Conservation (phyloP, 2,888 invertebrate species). For the Rhorus exstirpatorius region DNA sequence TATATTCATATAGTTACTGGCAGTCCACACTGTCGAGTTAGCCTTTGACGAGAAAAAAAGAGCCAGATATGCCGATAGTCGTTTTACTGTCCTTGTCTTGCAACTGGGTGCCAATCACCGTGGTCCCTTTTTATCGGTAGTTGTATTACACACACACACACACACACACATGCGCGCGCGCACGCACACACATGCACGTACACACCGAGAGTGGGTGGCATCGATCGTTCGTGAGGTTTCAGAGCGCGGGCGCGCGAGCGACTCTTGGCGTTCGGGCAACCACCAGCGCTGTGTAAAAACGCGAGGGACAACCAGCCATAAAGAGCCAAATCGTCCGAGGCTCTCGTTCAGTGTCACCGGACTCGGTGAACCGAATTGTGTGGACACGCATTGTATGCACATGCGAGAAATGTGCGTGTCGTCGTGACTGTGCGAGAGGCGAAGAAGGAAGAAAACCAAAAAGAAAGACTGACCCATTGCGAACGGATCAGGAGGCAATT, state of each 20-base stretch:
- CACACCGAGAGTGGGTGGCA: slow-evolving; percentile 21
- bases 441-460: not conserved
- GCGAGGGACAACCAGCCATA: not conserved
- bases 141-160: too few species aligned
- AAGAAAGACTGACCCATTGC: not conserved
- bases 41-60: slow-evolving; percentile 6
- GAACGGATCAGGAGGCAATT: not conserved
- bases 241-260: slow-evolving; percentile 50
- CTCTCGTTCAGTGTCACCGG: slow-evolving; percentile 62
- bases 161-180: too few species aligned
- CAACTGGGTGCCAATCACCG: not conserved
- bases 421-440: slow-evolving; percentile 7
- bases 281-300: slow-evolving; percentile 41
- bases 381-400: slow-evolving; percentile 2
- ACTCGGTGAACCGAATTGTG: slow-evolving; percentile 58
- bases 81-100: slow-evolving; percentile 4
- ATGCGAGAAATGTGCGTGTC: slow-evolving; percentile 1
- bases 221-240: slow-evolving; percentile 34
- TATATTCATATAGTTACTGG: not conserved
- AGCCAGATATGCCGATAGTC: not conserved
- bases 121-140: too few species aligned
- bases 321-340: slow-evolving; percentile 47
- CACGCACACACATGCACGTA: too few species aligned
- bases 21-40: slow-evolving; percentile 6
- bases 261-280: slow-evolving; percentile 33